Evolutionary conservation across 2,888 invertebrate species (phyloP).

Genomic region (Drosophila picticornis): DNA sequence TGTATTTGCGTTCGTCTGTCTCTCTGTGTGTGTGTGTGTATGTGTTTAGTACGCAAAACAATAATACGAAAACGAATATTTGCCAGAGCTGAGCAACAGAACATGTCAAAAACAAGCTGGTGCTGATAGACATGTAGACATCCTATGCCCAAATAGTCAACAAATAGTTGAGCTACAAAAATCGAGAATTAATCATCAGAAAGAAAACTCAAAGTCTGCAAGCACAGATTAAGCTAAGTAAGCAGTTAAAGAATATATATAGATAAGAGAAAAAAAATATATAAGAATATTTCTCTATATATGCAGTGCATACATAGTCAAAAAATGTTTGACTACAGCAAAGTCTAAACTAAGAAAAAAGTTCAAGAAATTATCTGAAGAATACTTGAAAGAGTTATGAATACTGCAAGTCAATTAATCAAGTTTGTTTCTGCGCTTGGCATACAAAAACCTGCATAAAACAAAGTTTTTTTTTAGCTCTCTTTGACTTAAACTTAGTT

Average conservation of each 20-base stretch:
- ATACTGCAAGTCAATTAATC: background rate
- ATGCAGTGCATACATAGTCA: background rate
- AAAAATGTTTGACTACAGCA: background rate
- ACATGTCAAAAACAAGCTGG: background rate
- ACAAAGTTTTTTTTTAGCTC: background rate
- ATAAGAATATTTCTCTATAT: background rate
- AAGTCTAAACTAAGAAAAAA: background rate
- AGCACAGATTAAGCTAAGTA: background rate
- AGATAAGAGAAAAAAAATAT: background rate
- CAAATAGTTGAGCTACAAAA: background rate
- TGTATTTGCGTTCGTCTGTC: slow-evolving; percentile 10
- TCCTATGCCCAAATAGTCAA: background rate
- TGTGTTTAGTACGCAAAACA: slow-evolving; percentile 38
- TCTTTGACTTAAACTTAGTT: background rate
- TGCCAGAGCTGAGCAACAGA: slow-evolving; percentile 46
- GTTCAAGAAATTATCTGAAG: background rate
- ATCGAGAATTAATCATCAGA: too few relatives aligned
- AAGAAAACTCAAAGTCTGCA: background rate
- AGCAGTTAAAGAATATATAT: background rate
- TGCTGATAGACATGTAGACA: background rate
- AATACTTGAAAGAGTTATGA: background rate
- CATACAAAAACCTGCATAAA: background rate
- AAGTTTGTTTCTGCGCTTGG: background rate
- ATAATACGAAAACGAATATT: slow-evolving; percentile 40
- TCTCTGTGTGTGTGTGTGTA: slow-evolving; percentile 14